phyloP scores from a whole-genome alignment of 2,888 invertebrate genomes.

The Alitta virens region DNA sequence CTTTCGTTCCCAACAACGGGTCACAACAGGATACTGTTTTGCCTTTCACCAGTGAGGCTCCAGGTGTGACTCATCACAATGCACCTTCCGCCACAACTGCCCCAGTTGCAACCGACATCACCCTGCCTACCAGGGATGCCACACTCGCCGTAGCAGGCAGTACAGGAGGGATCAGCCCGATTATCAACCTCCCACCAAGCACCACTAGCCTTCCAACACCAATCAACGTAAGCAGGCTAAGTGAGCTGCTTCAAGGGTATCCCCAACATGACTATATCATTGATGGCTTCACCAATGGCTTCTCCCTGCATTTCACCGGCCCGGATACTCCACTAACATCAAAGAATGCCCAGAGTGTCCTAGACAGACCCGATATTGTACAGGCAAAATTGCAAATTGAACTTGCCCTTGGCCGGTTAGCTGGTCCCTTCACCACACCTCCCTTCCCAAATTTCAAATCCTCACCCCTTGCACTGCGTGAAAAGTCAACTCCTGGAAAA shows the following conservation, averaged over 20 bases:
- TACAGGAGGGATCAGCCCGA: not conserved
- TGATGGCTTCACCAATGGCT: no score
- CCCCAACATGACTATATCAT: no score
- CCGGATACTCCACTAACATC: no score
- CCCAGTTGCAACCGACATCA: not conserved
- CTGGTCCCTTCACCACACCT: no score
- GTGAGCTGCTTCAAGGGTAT: not conserved
- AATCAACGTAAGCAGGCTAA: not conserved
- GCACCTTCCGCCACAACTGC: not conserved
- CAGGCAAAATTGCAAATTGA: no score
- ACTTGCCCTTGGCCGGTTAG: no score
- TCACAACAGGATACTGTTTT: not conserved
- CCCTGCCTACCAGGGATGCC: not conserved
- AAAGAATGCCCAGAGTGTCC: no score
- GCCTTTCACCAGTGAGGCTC: not conserved
- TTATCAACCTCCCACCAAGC: not conserved
- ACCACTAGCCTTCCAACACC: not conserved
- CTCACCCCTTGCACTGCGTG: not conserved
- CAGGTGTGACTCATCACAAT: not conserved
- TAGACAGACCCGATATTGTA: not conserved
- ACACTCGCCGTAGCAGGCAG: no score
- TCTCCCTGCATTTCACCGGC: no score
- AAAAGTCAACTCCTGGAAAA: not conserved
- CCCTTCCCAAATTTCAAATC: no score
- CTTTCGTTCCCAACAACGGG: no score